phyloP scores from a whole-genome alignment of 1,140 invertebrate genomes.

The Philotrypesis tridentata region DNA sequence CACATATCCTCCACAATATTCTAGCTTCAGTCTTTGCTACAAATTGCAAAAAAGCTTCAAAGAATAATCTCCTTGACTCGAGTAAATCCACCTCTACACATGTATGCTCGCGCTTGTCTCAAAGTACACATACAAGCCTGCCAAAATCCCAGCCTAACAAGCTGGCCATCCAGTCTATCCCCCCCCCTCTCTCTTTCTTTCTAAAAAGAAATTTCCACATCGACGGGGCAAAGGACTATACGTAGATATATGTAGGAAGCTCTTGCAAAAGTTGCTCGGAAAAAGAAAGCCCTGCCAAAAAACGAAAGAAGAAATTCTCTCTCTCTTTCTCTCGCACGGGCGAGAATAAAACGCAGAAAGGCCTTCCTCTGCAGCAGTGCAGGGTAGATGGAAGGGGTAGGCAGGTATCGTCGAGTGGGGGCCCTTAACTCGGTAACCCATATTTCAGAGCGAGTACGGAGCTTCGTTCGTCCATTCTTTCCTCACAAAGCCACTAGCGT shows the following conservation, averaged over 20 bases:
- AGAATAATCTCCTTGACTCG: not conserved
- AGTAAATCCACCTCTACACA: not conserved
- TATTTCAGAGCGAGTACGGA: constrained; percentile 70
- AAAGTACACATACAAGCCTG: no score
- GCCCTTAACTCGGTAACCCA: constrained; percentile 71
- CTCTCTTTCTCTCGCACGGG: not conserved
- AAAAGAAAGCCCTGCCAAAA: not conserved
- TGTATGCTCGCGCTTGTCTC: no score
- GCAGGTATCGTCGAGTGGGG: constrained; percentile 66
- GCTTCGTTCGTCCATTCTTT: constrained; percentile 67
- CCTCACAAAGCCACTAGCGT: constrained; percentile 68
- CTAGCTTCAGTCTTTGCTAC: not conserved
- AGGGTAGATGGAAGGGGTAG: constrained; percentile 39
- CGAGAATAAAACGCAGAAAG: constrained; percentile 3
- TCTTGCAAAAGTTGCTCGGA: not conserved
- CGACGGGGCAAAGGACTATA: not conserved
- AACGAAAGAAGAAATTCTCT: not conserved
- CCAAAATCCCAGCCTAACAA: not conserved
- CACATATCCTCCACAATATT: not conserved
- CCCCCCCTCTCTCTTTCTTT: not conserved
- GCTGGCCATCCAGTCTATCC: not conserved
- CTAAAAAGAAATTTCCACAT: constrained; percentile 17
- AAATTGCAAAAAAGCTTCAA: not conserved
- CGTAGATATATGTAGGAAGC: not conserved
- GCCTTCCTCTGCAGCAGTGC: not conserved